Percentiles rank a stretch among this genome's conserved stretches.
Evolutionary conservation across 2,888 invertebrate species (phyloP).

Genomic region (Petrolisthes manimaculis): DNA sequence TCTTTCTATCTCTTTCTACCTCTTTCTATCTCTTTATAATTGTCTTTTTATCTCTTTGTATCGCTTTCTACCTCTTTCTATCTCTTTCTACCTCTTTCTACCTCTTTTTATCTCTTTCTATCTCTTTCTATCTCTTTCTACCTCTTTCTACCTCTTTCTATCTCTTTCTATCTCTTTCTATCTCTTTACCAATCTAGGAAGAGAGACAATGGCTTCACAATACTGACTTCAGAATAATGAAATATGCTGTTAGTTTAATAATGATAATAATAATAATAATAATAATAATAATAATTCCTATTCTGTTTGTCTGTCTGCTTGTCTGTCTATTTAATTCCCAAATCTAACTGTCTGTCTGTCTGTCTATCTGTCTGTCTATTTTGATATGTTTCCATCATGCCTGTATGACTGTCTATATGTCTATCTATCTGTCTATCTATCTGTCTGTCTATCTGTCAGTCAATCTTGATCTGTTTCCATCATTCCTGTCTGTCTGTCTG

Average conservation of each 20-base stretch:
- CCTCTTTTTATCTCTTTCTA: not conserved
- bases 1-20: not conserved
- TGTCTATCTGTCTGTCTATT: too few relatives aligned
- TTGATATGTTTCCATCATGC: too few relatives aligned
- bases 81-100: not conserved
- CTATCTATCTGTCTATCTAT: too few relatives aligned
- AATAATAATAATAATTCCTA: too few relatives aligned
- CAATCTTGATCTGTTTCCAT: not conserved
- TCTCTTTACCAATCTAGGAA: too few relatives aligned
- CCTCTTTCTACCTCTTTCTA: not conserved
- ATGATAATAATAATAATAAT: too few relatives aligned
- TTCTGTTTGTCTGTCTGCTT: not conserved
- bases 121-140: not conserved
- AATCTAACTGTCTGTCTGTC: not conserved
- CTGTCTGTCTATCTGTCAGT: not conserved
- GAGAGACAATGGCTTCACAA: too few relatives aligned
- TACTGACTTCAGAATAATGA: too few relatives aligned
- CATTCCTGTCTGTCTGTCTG: not conserved
- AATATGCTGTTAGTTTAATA: too few relatives aligned
- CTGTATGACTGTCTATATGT: too few relatives aligned
- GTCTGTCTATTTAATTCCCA: not conserved
- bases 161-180: too few relatives aligned
- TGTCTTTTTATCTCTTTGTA: too few relatives aligned
- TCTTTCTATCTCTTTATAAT: not conserved
- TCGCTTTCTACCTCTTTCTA: not conserved